Evolutionary conservation across 2,113 vertebrate genomes (phyloP).

Genomic region (Phalacrocorax carbo): DNA sequence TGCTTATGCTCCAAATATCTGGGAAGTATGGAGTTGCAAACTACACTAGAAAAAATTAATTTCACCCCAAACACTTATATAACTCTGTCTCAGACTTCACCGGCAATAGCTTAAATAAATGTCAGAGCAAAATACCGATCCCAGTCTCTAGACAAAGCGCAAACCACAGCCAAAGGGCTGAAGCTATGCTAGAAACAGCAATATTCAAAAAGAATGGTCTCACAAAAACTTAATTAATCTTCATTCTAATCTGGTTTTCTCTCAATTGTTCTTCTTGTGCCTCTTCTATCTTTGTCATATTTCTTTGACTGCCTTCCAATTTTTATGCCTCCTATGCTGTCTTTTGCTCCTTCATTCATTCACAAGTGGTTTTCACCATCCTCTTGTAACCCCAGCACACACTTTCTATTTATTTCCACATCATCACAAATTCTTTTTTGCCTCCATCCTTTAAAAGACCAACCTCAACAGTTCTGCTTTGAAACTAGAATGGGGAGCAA

Average conservation of each 20-base stretch:
- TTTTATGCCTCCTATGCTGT: not conserved
- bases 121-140: not conserved
- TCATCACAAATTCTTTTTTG: not conserved
- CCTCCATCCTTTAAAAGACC: not conserved
- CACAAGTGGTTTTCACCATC: not conserved
- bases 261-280: not conserved
- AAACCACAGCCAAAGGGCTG: not conserved
- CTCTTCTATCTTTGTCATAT: not conserved
- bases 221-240: not conserved
- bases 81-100: not conserved
- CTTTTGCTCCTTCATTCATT: not conserved
- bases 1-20: conserved; percentile 27
- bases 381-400: not conserved
- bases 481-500: not conserved
- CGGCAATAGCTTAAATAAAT: not conserved
- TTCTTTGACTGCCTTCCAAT: not conserved
- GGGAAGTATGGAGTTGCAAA: not conserved
- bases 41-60: not conserved
- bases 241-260: not conserved
- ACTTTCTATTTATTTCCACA: not conserved
- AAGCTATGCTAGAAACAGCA: not conserved
- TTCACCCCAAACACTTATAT: not conserved
- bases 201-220: not conserved
- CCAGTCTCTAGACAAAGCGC: not conserved
- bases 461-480: not conserved